A percentile compares a stretch with the other conserved stretches of the same genome.
These are phyloP conservation scores for Ramphastos sulfuratus DNA, from an alignment of 2,113 vertebrate species.

Conservation along the genomic window DNA sequence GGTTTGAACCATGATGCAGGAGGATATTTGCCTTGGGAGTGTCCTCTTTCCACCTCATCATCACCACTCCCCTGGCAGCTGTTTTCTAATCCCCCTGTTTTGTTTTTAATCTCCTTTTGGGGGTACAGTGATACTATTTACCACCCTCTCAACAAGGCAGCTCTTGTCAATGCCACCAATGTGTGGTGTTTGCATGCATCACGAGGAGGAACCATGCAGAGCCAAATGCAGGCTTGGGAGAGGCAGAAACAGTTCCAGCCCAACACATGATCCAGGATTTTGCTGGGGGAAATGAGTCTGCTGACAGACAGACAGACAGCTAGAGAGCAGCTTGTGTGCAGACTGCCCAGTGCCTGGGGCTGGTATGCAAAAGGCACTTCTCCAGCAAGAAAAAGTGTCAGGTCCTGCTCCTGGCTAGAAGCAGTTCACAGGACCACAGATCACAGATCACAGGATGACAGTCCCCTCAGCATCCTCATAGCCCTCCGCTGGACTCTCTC, in stretches of 20 bases:
- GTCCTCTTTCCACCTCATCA: conserved; percentile 16
- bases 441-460: too few relatives aligned
- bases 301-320: not conserved
- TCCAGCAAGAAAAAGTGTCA: not conserved
- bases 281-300: not conserved
- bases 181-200: not conserved
- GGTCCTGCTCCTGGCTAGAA: not conserved
- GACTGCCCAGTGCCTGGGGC: too few relatives aligned
- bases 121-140: not conserved
- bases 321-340: not conserved
- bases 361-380: not conserved
- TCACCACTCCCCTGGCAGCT: conserved; percentile 22
- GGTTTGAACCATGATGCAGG: conserved; percentile 24
- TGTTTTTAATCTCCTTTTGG: conserved; percentile 42
- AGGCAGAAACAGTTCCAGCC: not conserved
- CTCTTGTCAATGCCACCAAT: not conserved
- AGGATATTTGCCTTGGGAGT: conserved; percentile 61
- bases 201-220: not conserved
- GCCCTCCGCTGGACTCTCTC: too few relatives aligned
- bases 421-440: too few relatives aligned
- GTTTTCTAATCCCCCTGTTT: conserved; percentile 44
- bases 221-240: not conserved
- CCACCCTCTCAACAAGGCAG: not conserved
- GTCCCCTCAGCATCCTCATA: too few relatives aligned
- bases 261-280: not conserved